Evolutionary conservation across 1,140 invertebrate species (phyloP).

Genomic region (Druon quercuslanigerum): DNA sequence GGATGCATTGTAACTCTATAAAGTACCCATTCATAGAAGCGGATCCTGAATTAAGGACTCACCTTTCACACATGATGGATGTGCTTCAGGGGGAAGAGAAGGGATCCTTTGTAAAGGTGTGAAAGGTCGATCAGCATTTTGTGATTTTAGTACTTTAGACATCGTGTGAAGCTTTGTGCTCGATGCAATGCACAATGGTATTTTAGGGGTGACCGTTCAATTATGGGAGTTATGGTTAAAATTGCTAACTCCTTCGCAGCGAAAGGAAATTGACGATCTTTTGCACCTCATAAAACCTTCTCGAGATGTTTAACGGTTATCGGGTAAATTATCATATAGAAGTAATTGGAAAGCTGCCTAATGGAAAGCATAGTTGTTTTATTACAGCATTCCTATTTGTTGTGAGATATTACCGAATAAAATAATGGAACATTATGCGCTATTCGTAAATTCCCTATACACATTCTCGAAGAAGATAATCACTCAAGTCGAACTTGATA

Average conservation of each 20-base stretch:
- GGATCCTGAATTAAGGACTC: slow-evolving; percentile 28
- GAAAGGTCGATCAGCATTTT: slow-evolving; percentile 32
- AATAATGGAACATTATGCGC: slow-evolving; percentile 29
- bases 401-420: slow-evolving; percentile 30
- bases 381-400: slow-evolving; percentile 36
- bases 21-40: slow-evolving; percentile 34
- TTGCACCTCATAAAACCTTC: no score
- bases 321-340: no score
- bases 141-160: slow-evolving; percentile 25
- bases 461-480: slow-evolving; percentile 37
- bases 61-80: slow-evolving; percentile 37
- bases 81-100: background rate
- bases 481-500: background rate
- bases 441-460: slow-evolving; percentile 37
- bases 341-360: background rate
- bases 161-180: slow-evolving; percentile 36
- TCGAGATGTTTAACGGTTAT: no score
- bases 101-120: slow-evolving; percentile 26
- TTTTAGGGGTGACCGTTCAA: slow-evolving; percentile 26
- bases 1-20: background rate
- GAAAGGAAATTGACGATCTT: no score
- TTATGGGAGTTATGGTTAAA: slow-evolving; percentile 12
- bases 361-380: slow-evolving; percentile 39
- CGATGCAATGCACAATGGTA: slow-evolving; percentile 40
- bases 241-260: background rate